Evolutionary conservation across 2,888 invertebrate species (phyloP), one percentile per base, ranked within the genome.

Genomic region (Dicycla oo): DNA sequence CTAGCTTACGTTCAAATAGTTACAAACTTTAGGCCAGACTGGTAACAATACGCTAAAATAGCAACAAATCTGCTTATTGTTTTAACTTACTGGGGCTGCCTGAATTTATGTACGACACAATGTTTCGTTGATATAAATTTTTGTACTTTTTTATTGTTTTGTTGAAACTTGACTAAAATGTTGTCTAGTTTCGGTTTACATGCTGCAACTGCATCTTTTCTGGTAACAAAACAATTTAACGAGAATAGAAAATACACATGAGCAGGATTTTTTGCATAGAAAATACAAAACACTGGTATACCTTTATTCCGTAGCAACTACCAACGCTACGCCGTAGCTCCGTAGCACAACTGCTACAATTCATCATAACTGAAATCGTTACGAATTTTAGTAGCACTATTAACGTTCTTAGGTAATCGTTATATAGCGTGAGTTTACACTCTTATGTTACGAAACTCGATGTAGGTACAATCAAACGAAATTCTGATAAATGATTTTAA

Each of bases 351-450:
- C 73, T 74, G 84, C 80, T 84, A 84, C 75, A 56, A 57, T 66
- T 75, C 68, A 65, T 77, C 69, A 81, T 83, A 77, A 75, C 75
- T 63, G 45, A 70, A 63, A 73, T 72, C 70, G 64, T 72, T 82
- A 61, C 74, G 70, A 70, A 78, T 80, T 80, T 79, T 78, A 69
- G 80, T 82, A 62, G 57, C 69, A 61, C 73, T 82, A 85, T 82
- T 88, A 85, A 80, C 75, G 74, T 78, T 80, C 83, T 76, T 76
- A 72, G 75, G 75, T 89, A 87, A 89, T 89, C 81, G 83, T 81
- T 69, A 69, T 58, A 86, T 90, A 70, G 90, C 89, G 88, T 90
- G 89, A 78, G 71, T 71, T 51, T 60, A 69, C 69, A 75, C 85
- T 73, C 78, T 87, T 81, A 88, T 65, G 73, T 65, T 81, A 78